These are phyloP conservation scores for Flabesymbios commensalis DNA, from an alignment of 2,888 invertebrate genomes.

Conservation along the genomic window DNA sequence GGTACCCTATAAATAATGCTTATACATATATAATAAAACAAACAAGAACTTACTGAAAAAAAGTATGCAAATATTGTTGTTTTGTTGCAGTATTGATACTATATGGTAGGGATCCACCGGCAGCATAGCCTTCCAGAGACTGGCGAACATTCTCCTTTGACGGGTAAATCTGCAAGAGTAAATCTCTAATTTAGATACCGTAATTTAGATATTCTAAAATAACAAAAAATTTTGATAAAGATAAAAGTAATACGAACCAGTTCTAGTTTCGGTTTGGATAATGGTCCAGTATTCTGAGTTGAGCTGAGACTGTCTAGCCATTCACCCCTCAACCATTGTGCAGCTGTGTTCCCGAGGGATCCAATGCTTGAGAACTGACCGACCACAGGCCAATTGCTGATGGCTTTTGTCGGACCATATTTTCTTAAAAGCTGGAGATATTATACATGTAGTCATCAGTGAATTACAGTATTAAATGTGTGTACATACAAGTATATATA, in stretches of 20 bases:
- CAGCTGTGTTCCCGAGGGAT: slow-evolving; percentile 71
- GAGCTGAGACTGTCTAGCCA: slow-evolving; percentile 68
- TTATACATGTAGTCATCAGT: no score
- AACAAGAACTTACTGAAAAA: slow-evolving; percentile 71
- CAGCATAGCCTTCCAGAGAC: slow-evolving; percentile 82
- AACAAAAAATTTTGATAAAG: not conserved
- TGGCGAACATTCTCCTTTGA: slow-evolving; percentile 79
- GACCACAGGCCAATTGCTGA: slow-evolving; percentile 72
- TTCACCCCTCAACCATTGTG: slow-evolving; percentile 77
- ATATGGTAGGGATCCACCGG: slow-evolving; percentile 90
- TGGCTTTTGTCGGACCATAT: slow-evolving; percentile 66
- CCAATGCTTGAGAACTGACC: slow-evolving; percentile 93
- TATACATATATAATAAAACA: slow-evolving; percentile 1
- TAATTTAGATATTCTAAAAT: not conserved
- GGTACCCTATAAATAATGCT: not conserved
- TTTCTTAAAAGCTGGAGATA: slow-evolving; percentile 68
- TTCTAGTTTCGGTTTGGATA: slow-evolving; percentile 34
- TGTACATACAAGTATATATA: no score
- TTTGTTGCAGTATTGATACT: slow-evolving; percentile 75
- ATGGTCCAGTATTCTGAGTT: not conserved
- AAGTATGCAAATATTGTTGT: slow-evolving; percentile 80
- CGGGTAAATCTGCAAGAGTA: slow-evolving; percentile 71
- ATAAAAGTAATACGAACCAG: slow-evolving; percentile 40
- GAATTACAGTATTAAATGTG: no score
- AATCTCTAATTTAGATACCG: not conserved